phyloP scores from a whole-genome alignment of 2,888 invertebrate species.

The Archips xylosteana region DNA sequence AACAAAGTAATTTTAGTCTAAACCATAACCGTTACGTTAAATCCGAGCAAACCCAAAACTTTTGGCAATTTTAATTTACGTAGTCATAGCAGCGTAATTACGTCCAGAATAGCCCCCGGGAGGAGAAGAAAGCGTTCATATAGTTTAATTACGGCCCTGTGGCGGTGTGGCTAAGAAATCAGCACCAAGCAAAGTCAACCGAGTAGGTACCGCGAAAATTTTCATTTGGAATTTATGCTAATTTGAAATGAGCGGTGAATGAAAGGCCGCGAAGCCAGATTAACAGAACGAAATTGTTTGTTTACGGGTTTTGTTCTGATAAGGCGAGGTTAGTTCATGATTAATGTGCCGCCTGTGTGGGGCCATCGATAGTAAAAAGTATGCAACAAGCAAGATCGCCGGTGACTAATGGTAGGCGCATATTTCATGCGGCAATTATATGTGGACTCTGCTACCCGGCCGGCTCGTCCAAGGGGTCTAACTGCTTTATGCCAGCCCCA shows the following conservation, averaged over 20 bases:
- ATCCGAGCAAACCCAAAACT: slow-evolving; percentile 14
- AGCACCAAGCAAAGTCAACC: slow-evolving; percentile 38
- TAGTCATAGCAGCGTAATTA: slow-evolving; percentile 22
- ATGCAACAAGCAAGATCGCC: slow-evolving; percentile 16
- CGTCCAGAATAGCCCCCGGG: slow-evolving; percentile 11
- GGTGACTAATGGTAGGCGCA: slow-evolving; percentile 2
- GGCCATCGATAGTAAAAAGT: slow-evolving; percentile 21
- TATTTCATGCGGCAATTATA: not conserved
- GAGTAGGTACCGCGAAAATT: slow-evolving; percentile 52
- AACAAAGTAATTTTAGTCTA: slow-evolving; percentile 1
- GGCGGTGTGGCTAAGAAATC: slow-evolving; percentile 16
- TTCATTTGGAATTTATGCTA: slow-evolving; percentile 67
- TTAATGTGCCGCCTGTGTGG: not conserved
- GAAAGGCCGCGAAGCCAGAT: slow-evolving; percentile 57
- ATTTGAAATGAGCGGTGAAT: slow-evolving; percentile 54
- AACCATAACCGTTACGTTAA: not conserved
- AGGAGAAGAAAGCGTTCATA: slow-evolving; percentile 31
- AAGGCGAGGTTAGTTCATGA: not conserved
- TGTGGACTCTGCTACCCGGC: not conserved
- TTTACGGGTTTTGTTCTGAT: slow-evolving; percentile 18
- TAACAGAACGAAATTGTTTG: slow-evolving; percentile 56
- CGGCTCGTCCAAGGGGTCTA: slow-evolving; percentile 1
- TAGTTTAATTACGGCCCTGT: slow-evolving; percentile 35
- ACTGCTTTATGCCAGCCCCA: slow-evolving; percentile 10
- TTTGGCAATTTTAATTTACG: slow-evolving; percentile 21